Evolutionary conservation across 2,113 vertebrate genomes (phyloP).

Genomic region (Reinhardtius hippoglossoides): DNA sequence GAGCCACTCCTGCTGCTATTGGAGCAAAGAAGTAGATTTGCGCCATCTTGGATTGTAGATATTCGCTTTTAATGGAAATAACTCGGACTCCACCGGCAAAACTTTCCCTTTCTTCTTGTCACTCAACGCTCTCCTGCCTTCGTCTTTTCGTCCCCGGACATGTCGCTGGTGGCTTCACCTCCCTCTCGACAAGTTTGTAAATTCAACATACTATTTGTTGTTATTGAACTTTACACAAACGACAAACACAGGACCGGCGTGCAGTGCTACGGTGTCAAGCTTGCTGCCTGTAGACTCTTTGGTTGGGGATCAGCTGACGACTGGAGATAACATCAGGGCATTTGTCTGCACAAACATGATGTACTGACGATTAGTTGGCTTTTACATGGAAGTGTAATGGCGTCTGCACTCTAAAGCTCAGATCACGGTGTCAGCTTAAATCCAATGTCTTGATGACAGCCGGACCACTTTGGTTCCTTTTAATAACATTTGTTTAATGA

Average conservation of each 20-base stretch:
- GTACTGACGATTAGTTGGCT: background rate
- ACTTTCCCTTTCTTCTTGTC: background rate
- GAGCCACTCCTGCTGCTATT: background rate
- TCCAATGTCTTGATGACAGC: no score
- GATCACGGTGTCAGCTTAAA: no score
- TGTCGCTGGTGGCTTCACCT: background rate
- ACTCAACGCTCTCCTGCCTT: fast-evolving
- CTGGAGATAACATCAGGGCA: background rate
- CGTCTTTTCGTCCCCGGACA: fast-evolving
- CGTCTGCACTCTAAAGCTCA: no score
- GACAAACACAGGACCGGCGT: background rate
- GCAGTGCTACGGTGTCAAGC: background rate
- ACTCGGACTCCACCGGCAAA: background rate
- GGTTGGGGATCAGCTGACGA: background rate
- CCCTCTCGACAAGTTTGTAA: fast-evolving
- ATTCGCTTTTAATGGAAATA: background rate
- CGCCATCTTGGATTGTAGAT: conserved; percentile 26
- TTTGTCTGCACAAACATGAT: background rate
- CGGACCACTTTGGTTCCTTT: no score
- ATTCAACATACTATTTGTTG: background rate
- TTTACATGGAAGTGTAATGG: no score
- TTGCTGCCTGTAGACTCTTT: background rate
- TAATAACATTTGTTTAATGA: no score
- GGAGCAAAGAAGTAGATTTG: conserved; percentile 19
- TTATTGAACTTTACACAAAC: background rate